Evolutionary conservation across 2,888 invertebrate genomes (phyloP).

Genomic region (Auanema freiburgensis): DNA sequence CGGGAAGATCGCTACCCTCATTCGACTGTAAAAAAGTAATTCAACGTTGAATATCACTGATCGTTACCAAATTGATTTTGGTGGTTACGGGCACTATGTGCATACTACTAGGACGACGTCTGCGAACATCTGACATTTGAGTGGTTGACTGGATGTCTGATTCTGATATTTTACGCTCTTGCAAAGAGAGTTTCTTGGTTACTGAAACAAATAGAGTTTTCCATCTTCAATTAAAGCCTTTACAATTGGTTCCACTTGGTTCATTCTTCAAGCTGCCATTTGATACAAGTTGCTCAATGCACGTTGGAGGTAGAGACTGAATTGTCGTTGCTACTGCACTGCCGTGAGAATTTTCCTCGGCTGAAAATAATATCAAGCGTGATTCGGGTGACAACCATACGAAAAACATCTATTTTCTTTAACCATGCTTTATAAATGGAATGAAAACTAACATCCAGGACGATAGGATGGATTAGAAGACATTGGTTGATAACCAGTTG

Average conservation of each 20-base stretch:
- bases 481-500: constrained; percentile 34
- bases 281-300: not conserved
- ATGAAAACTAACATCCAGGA: constrained; percentile 40
- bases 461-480: constrained; percentile 40
- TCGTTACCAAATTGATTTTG: not conserved
- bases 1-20: not conserved
- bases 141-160: not conserved
- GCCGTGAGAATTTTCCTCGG: constrained; percentile 50
- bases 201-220: constrained; percentile 15
- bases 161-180: constrained; percentile 26
- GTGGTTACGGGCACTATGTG: constrained; percentile 23
- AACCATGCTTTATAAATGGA: not conserved
- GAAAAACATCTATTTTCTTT: constrained; percentile 2
- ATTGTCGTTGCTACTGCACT: constrained; percentile 32
- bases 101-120: constrained; percentile 40
- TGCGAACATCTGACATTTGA: constrained; percentile 27
- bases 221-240: not conserved
- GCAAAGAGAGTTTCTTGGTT: constrained; percentile 41
- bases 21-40: constrained; percentile 5
- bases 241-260: not conserved
- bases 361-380: constrained; percentile 23
- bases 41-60: not conserved
- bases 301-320: constrained; percentile 29
- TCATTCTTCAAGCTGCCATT: not conserved
- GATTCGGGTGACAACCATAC: not conserved